A percentile compares a stretch with the other conserved stretches of the same genome.
phyloP scores from a whole-genome alignment of 2,888 invertebrate species.

The Pristionchus exspectatus region DNA sequence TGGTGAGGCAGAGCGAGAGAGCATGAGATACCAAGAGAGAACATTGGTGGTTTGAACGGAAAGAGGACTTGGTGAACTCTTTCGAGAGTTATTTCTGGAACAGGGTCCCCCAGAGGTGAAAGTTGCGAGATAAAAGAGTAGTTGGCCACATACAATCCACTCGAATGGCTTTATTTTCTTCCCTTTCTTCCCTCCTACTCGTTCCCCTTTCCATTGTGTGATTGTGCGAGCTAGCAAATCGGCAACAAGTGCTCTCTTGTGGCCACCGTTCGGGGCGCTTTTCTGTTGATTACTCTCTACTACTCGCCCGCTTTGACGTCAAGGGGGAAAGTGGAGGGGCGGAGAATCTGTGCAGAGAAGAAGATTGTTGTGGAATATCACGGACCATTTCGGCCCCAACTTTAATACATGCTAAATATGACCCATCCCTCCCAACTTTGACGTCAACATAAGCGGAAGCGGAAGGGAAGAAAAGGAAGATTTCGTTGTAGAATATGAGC shows the following conservation, averaged over 20 bases:
- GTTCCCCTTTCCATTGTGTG: not conserved
- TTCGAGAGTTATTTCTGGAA: not conserved
- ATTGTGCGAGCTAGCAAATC: constrained; percentile 21
- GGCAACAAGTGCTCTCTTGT: constrained; percentile 6
- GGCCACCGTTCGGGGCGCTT: constrained; percentile 9
- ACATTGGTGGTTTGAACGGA: constrained; percentile 20
- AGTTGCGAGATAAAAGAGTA: constrained; percentile 6
- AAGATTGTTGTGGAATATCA: not conserved
- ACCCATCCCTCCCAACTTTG: not conserved
- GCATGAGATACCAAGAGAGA: not conserved
- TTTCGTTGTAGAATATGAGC: constrained; percentile 38
- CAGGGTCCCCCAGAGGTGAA: not conserved
- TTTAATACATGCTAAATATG: not conserved
- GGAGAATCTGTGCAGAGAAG: not conserved
- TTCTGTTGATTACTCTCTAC: constrained; percentile 32
- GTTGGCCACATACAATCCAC: not conserved
- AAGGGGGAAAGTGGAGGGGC: not conserved
- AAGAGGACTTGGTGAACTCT: not conserved
- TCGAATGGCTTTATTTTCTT: not conserved
- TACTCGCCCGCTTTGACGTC: constrained; percentile 9
- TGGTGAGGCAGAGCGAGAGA: not conserved
- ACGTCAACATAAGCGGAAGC: constrained; percentile 5
- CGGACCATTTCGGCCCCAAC: not conserved
- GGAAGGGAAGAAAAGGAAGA: not conserved
- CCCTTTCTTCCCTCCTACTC: not conserved